These are phyloP conservation scores for Nicator chloris DNA, from an alignment of 2,113 vertebrate genomes.

Conservation along the genomic window DNA sequence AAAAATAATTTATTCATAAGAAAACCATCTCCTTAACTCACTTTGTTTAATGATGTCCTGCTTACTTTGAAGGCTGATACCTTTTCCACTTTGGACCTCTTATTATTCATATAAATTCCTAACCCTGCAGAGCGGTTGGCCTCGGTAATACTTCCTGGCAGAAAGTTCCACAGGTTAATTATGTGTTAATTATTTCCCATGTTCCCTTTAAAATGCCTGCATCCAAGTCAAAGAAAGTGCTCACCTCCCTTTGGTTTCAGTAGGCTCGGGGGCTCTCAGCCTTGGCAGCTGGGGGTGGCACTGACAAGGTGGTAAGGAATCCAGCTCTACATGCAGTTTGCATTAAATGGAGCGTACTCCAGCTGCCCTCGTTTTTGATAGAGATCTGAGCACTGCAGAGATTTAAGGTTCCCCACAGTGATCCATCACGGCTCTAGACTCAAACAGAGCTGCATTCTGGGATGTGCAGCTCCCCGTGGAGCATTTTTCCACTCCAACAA, in stretches of 20 bases:
- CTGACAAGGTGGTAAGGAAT: slow-evolving; percentile 46
- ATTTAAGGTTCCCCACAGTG: slow-evolving; percentile 34
- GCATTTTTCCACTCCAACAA: not conserved
- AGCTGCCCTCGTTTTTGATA: slow-evolving; percentile 19
- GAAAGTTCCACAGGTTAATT: slow-evolving; percentile 63
- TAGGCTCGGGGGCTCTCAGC: slow-evolving; percentile 18
- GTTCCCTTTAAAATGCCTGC: slow-evolving; percentile 49
- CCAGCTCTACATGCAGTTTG: slow-evolving; percentile 4
- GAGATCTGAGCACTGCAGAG: slow-evolving; percentile 14
- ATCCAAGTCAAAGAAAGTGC: slow-evolving; percentile 48
- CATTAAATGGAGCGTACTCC: slow-evolving; percentile 27
- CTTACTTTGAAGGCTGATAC: slow-evolving; percentile 30
- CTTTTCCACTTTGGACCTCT: slow-evolving; percentile 42
- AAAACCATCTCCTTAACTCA: slow-evolving; percentile 9
- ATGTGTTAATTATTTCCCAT: slow-evolving; percentile 67
- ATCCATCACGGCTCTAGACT: not conserved
- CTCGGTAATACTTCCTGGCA: slow-evolving; percentile 59
- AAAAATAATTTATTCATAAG: slow-evolving; percentile 6
- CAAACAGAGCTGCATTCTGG: not conserved
- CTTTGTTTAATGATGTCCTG: slow-evolving; percentile 17
- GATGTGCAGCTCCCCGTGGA: not conserved
- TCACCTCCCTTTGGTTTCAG: slow-evolving; percentile 39
- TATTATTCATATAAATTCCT: slow-evolving; percentile 50
- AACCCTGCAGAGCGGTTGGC: slow-evolving; percentile 27
- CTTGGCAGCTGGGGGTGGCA: slow-evolving; percentile 51